Base-by-base conservation (phyloP, 2,888 invertebrate genomes). In the Apomyelois bistriatella region DNA sequence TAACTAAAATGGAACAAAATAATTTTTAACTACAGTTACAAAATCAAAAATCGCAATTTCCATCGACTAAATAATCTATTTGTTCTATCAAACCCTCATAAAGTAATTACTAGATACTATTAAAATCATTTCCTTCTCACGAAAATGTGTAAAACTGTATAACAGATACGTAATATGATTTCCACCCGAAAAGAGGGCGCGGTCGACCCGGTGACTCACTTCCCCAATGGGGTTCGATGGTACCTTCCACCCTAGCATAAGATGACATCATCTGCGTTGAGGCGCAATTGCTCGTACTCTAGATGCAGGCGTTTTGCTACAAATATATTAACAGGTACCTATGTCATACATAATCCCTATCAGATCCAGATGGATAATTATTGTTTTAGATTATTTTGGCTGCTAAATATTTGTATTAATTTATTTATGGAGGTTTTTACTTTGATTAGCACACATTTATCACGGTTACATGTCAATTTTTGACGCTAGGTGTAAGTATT, bases 201-300 rank as follows among this genome's bases (percentile, higher is more conserved):
- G 16, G 40, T 16, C 82, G 84, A 82, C 80, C 82, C 72, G 71
- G 62, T 84, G 79, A 78, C 82, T 83, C 79, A 85, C 72, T 76
- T 75, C 72, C 68, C 74, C 64, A 64, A 59, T 64, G 66, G 65
- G 73, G 68, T 70, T 70, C 58, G 62, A 62, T 86, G 82, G 85
- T 81, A 80, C 84, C 82, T 85, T 63, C 58, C 32, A 50, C 51
- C 62, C 30, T 32, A 72, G 66, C 83, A 77, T 74, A 64, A 65
- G 73, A 83, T 85, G 85, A 85, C 76, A 80, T 86, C 85, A 86
- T 73, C 68, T 32, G 16, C 46, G 46, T 32, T 46, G 15, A 10
- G 32, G 46, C 57, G 46, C 32, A 46, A 32, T 46, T 46, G 46
- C 46, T 46, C 15, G 32, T 46, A 46, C 46, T 32, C 32, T 1